phyloP scores from a whole-genome alignment of 2,113 vertebrate genomes.

The Ctenodactylus gundi region DNA sequence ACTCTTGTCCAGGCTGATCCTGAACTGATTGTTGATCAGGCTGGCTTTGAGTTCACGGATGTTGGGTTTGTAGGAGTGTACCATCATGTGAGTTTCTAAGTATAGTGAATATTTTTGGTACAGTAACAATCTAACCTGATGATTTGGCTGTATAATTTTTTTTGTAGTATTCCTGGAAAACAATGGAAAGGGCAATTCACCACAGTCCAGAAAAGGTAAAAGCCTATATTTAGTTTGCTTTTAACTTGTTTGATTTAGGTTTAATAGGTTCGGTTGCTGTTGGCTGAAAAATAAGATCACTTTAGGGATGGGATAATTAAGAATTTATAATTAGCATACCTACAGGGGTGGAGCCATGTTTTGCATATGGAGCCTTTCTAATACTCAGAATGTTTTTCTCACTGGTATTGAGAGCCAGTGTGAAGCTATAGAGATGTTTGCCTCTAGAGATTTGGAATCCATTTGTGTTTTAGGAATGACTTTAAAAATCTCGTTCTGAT shows the following conservation, averaged over 20 bases:
- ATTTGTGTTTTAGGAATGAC: conserved; percentile 44
- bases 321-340: conserved; percentile 2
- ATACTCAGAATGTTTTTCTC: conserved; percentile 1
- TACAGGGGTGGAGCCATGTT: background rate
- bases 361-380: background rate
- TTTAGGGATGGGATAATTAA: conserved; percentile 1
- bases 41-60: too few relatives aligned
- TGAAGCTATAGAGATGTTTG: background rate
- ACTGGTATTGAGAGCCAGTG: background rate
- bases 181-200: conserved; percentile 90
- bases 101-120: conserved; percentile 23
- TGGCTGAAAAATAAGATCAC: background rate
- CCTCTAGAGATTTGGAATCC: background rate
- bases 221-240: conserved; percentile 47
- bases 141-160: conserved; percentile 63
- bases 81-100: conserved; percentile 48
- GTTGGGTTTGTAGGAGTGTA: too few relatives aligned
- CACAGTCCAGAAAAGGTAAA: conserved; percentile 87
- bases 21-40: too few relatives aligned
- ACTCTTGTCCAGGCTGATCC: too few relatives aligned
- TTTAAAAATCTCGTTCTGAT: background rate
- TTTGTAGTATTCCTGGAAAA: conserved; percentile 87
- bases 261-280: background rate
- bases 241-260: conserved; percentile 8
- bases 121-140: conserved; percentile 56